Conservation (phyloP, 2,888 invertebrate genomes). For the Cheilosia soror region DNA sequence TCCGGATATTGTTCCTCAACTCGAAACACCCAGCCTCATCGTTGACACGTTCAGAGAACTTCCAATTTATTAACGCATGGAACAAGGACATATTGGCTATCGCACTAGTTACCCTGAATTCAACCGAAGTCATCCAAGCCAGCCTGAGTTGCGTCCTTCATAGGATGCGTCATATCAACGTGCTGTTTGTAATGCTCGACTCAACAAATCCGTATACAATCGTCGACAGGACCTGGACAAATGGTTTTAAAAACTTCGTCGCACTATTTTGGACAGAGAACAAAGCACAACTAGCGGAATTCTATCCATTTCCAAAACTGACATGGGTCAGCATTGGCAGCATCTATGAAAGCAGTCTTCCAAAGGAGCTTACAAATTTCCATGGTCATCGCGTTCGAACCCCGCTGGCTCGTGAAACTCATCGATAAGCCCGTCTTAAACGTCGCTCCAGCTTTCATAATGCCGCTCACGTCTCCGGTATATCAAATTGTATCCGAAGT, state of each 20-base stretch:
- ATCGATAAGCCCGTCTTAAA: not conserved
- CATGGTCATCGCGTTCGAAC: not conserved
- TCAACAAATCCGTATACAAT: not conserved
- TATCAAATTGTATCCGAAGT: not conserved
- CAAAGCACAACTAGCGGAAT: not conserved
- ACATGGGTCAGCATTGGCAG: not conserved
- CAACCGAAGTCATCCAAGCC: not conserved
- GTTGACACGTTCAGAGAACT: not conserved
- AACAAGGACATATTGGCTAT: not conserved
- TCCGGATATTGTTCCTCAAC: not conserved
- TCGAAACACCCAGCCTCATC: not conserved
- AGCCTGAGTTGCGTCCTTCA: not conserved
- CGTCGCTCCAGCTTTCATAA: not conserved
- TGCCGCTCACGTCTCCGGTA: constrained; percentile 22
- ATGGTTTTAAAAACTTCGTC: constrained; percentile 1
- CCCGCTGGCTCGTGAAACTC: not conserved
- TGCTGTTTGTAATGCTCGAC: not conserved
- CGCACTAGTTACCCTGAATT: not conserved
- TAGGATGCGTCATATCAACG: constrained; percentile 1
- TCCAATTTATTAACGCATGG: not conserved
- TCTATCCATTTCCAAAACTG: not conserved
- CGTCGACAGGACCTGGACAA: not conserved
- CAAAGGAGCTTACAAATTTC: not conserved
- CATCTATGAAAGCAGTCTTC: not conserved
- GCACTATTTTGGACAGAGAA: not conserved